These are phyloP conservation scores for Vireo altiloquus DNA, from an alignment of 2,113 vertebrate genomes.

Conservation along the genomic window DNA sequence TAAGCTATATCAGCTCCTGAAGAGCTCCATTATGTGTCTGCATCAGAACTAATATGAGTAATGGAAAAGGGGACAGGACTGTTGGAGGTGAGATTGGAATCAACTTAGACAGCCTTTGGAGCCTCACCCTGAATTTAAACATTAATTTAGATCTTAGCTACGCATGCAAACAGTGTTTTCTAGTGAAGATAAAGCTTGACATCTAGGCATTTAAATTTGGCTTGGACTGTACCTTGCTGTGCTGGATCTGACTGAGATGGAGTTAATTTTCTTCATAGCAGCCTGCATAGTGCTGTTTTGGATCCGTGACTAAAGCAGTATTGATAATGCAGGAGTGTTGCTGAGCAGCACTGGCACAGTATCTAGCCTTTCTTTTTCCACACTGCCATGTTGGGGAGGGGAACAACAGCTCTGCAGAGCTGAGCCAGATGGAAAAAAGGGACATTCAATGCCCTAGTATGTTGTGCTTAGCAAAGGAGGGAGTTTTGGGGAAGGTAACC, in stretches of 20 bases:
- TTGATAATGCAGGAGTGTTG: neutral
- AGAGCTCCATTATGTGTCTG: neutral
- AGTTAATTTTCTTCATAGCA: neutral
- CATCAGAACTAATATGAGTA: neutral
- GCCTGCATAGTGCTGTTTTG: neutral
- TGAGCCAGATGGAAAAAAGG: neutral
- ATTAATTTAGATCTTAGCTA: neutral
- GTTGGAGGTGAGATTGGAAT: neutral
- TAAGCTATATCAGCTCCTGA: neutral
- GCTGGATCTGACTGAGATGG: neutral
- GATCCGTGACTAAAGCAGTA: neutral
- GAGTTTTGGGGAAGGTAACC: neutral
- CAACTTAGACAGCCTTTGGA: neutral
- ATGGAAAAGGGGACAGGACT: neutral
- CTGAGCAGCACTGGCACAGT: neutral
- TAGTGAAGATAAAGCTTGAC: neutral
- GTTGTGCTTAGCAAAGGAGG: neutral
- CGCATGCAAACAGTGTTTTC: neutral
- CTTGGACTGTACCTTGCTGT: neutral
- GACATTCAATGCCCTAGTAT: accelerated
- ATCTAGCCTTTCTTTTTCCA: neutral
- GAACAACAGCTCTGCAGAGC: neutral
- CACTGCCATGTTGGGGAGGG: accelerated
- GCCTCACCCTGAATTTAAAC: neutral
- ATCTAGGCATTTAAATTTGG: neutral